Conservation (phyloP, 2,888 invertebrate genomes). For the Trachelus stipa region DNA sequence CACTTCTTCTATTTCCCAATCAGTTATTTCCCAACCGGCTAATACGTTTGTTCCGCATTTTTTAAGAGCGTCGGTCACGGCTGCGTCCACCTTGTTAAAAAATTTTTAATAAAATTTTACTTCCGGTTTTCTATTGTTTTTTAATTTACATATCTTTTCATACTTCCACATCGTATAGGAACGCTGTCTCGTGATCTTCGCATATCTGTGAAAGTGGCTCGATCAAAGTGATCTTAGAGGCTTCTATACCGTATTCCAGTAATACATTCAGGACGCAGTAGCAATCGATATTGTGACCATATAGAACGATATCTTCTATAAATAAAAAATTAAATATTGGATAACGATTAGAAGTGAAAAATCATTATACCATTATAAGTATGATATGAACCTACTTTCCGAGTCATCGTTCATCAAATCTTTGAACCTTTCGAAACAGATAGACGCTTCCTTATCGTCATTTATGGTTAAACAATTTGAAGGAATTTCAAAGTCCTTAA, state of each 20-base stretch:
- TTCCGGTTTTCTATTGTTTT: background rate
- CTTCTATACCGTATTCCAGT: conserved; percentile 71
- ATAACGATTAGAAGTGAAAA: no score
- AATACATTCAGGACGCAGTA: conserved; percentile 76
- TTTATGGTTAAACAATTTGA: conserved; percentile 75
- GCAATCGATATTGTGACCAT: conserved; percentile 76
- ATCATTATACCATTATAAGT: no score
- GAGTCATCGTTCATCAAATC: conserved; percentile 32
- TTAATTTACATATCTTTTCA: conserved; percentile 37
- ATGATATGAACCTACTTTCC: background rate
- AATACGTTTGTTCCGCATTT: conserved; percentile 67
- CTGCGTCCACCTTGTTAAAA: conserved; percentile 67
- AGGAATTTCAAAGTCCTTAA: conserved; percentile 63
- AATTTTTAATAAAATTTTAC: background rate
- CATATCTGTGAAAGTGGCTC: conserved; percentile 67
- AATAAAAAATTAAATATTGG: background rate
- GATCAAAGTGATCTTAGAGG: conserved; percentile 72
- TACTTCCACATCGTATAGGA: conserved; percentile 64
- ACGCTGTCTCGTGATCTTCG: conserved; percentile 42
- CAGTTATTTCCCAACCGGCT: conserved; percentile 70
- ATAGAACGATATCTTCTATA: conserved; percentile 70
- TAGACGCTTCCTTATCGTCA: conserved; percentile 68
- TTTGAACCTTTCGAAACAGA: conserved; percentile 37
- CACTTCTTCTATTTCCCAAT: conserved; percentile 66
- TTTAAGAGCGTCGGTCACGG: conserved; percentile 66